These are phyloP conservation scores for Eulemur albifrons DNA, from an alignment of 2,797 vertebrate genomes.

Conservation along the genomic window DNA sequence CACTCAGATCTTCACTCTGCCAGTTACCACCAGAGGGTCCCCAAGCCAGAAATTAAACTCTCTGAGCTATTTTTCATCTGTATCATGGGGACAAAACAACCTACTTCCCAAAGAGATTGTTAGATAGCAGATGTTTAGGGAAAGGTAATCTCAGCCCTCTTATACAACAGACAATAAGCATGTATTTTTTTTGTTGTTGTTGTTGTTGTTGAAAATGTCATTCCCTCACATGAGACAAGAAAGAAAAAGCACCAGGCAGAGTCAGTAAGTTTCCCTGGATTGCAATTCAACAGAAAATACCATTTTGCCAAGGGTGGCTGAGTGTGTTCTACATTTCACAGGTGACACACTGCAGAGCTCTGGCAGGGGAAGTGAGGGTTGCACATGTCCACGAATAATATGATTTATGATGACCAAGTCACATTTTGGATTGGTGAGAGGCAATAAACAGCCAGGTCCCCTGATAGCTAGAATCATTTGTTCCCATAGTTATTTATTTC, in stretches of 20 bases:
- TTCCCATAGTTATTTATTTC: not conserved
- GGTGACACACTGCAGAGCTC: not conserved
- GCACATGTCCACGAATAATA: not conserved
- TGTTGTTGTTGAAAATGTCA: not conserved
- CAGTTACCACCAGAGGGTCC: not conserved
- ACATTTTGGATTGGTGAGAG: not conserved
- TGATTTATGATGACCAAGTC: not conserved
- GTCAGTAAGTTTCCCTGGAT: not conserved
- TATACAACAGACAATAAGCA: not conserved
- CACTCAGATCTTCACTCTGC: not conserved
- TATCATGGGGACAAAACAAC: not conserved
- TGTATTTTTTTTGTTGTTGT: not conserved
- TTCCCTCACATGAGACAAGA: not conserved
- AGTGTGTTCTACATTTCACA: not conserved
- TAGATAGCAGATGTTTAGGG: slow-evolving; percentile 12
- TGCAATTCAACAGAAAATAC: not conserved
- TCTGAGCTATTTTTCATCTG: not conserved
- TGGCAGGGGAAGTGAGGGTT: not conserved
- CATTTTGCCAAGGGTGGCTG: not conserved
- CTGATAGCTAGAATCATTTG: not conserved
- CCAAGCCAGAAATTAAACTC: not conserved
- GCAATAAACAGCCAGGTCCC: not conserved
- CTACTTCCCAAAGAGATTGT: not conserved
- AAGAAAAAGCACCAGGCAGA: not conserved
- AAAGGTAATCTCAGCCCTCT: not conserved